These are phyloP conservation scores for Chiroxiphia lanceolata DNA, from an alignment of 2,797 vertebrate species.

Conservation along the genomic window DNA sequence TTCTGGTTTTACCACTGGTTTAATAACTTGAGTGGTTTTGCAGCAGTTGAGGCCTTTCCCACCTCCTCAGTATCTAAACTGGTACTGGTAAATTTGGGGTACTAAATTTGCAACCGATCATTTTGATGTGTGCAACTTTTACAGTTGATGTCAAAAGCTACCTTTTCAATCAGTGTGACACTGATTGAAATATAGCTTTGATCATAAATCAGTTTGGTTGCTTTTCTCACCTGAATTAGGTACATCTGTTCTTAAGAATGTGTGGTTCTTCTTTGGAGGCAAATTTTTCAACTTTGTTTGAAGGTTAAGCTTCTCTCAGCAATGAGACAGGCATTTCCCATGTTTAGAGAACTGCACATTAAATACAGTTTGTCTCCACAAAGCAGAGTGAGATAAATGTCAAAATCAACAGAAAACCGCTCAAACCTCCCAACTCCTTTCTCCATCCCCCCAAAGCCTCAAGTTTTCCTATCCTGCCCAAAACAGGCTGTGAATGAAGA, in stretches of 20 bases:
- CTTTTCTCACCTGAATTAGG: neutral
- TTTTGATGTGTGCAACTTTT: neutral
- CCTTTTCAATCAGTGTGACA: neutral
- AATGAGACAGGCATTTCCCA: neutral
- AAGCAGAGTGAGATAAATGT: neutral
- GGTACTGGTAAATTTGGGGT: neutral
- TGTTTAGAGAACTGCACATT: neutral
- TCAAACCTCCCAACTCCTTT: neutral
- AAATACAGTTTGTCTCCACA: neutral
- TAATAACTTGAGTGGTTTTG: neutral
- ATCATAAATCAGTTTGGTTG: neutral
- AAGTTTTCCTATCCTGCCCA: neutral
- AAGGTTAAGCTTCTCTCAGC: neutral
- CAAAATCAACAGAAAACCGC: neutral
- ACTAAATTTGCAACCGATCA: neutral
- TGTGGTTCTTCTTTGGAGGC: neutral
- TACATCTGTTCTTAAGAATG: neutral
- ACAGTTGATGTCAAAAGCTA: neutral
- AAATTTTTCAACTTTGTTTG: neutral
- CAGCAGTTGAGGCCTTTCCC: neutral
- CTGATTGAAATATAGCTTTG: neutral
- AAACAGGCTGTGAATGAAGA: neutral
- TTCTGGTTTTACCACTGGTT: neutral
- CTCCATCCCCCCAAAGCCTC: fast-evolving
- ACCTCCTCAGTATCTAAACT: neutral